Evolutionary conservation across 2,888 invertebrate species (phyloP).

Genomic region (Euphydryas editha): DNA sequence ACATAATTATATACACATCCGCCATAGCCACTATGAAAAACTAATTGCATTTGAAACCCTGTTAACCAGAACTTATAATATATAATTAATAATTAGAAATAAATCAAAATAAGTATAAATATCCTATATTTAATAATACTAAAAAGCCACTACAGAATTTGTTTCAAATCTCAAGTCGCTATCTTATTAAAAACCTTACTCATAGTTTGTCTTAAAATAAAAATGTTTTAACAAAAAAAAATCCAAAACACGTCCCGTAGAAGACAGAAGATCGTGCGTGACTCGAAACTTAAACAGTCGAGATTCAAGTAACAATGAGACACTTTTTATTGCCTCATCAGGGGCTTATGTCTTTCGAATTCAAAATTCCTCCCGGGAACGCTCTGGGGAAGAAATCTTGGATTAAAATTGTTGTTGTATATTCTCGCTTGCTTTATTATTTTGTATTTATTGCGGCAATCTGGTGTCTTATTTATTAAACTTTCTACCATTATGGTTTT

Average conservation of each 20-base stretch:
- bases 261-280: slow-evolving; percentile 43
- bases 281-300: slow-evolving; percentile 31
- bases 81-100: too few species aligned
- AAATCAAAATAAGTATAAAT: background rate
- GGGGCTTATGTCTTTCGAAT: slow-evolving; percentile 37
- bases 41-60: too few species aligned
- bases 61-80: too few species aligned
- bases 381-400: slow-evolving; percentile 5
- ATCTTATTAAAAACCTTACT: slow-evolving; percentile 4
- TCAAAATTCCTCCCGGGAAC: slow-evolving; percentile 31
- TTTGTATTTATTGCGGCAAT: background rate
- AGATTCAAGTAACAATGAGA: slow-evolving; percentile 41
- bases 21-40: too few species aligned
- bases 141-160: background rate
- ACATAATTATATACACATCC: too few species aligned
- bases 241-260: slow-evolving; percentile 40
- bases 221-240: slow-evolving; percentile 30
- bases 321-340: slow-evolving; percentile 44
- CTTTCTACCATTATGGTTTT: background rate
- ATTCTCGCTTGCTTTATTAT: background rate
- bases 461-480: background rate
- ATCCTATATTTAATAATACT: too few species aligned
- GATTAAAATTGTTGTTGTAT: slow-evolving; percentile 15
- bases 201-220: slow-evolving; percentile 22
- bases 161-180: background rate